A percentile compares a stretch with the other conserved stretches of the same genome.
phyloP scores from a whole-genome alignment of 2,113 vertebrate genomes.

The Abramis brama region DNA sequence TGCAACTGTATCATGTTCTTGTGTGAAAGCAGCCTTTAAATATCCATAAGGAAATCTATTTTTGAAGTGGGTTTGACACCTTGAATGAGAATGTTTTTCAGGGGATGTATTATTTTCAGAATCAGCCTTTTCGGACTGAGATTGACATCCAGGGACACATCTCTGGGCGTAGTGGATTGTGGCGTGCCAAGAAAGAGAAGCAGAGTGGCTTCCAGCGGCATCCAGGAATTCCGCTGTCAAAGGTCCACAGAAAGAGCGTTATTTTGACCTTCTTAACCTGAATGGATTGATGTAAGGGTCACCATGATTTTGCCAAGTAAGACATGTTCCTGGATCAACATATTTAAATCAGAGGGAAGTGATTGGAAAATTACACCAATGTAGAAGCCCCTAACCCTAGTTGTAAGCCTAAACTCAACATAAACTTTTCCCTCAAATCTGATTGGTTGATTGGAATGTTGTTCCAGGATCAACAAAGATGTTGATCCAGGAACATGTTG shows the following conservation, averaged over 20 bases:
- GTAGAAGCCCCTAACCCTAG: no score
- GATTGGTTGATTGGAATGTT: no score
- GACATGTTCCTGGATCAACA: no score
- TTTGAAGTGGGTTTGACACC: conserved; percentile 64
- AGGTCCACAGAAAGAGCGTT: background rate
- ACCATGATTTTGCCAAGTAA: no score
- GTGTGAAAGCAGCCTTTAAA: background rate
- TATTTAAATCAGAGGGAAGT: no score
- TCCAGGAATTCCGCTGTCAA: conserved; percentile 78
- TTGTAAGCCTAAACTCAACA: no score
- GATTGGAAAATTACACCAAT: no score
- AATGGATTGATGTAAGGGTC: background rate
- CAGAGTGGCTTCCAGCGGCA: conserved; percentile 79
- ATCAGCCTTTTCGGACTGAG: conserved; percentile 75
- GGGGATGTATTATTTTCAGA: conserved; percentile 79
- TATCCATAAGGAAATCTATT: background rate
- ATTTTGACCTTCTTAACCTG: background rate
- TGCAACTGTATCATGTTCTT: background rate
- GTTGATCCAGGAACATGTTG: no score
- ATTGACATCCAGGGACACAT: conserved; percentile 81
- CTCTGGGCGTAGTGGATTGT: conserved; percentile 78
- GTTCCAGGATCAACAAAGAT: no score
- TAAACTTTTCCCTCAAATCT: no score
- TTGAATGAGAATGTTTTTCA: conserved; percentile 79
- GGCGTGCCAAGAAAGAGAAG: conserved; percentile 84